Evolutionary conservation across 2,888 invertebrate species (phyloP), one percentile per base, ranked within the genome.

Genomic region (Stenotaenia linearis): DNA sequence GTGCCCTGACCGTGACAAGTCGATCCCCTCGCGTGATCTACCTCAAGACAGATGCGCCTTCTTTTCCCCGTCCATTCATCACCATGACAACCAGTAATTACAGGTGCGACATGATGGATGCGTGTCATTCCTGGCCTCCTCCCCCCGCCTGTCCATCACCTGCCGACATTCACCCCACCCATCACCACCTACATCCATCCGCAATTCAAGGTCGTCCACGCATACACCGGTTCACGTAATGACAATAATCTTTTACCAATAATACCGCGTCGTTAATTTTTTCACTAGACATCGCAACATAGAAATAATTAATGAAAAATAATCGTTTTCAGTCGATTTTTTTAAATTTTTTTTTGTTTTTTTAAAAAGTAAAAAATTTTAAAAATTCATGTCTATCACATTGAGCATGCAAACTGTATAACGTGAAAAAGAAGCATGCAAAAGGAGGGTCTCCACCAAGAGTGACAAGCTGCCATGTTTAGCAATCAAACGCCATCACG

Each of bases 81-180:
- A 69, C 69, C 32, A 69, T 69, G 78, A 37, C 78, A 78, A 78
- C 78, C 35, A 69, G 40, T 78, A 78, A 78, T 78, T 78, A 78
- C 78, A 23, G 69, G 35, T 21, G 50, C 50, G 78, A 78, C 78
- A 61, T 78, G 78, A 78, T 78, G 78, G 78, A 78, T 78, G 78
- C 69, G 78, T 78, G 78, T 78, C 78, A 78, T 78, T 78, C 69
- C 18, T 35, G 25, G 25, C 78, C 50, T 69, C 78, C 78, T 78
- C 78, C 32, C 32, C 23, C 69, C 15, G 78, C n/a, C 78, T 78
- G 78, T 78, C 78, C 35, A 69, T 78, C 78, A 78, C 23, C 50
- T 50, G 50, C 50, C 50, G 50, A 50, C 50, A n/a, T n/a, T 50
- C 50, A 50, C 50, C 50, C 50, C 50, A 50, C 50, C 50, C 50